A percentile compares a stretch with the other conserved stretches of the same genome.
phyloP scores from a whole-genome alignment of 2,888 invertebrate genomes.

The Agonopterix alstromeriana region DNA sequence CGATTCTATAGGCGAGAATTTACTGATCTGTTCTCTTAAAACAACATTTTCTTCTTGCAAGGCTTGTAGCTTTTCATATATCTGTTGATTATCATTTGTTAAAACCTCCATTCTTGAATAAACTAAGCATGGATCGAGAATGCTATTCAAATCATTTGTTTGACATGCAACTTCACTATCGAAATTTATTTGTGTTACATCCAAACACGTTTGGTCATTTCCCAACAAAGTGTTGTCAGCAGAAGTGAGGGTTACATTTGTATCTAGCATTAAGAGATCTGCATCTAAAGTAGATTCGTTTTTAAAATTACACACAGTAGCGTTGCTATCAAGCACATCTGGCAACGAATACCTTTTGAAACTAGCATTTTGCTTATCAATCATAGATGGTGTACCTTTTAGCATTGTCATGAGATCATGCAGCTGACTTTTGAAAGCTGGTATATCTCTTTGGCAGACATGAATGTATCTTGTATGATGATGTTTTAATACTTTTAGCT shows the following conservation, averaged over 20 bases:
- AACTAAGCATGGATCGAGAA: slow-evolving; percentile 20
- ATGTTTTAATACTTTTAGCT: slow-evolving; percentile 57
- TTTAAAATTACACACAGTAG: slow-evolving; percentile 33
- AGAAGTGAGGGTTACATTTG: slow-evolving; percentile 51
- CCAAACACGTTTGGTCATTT: slow-evolving; percentile 54
- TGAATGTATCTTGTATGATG: slow-evolving; percentile 54
- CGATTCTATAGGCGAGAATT: slow-evolving; percentile 14
- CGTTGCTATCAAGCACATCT: slow-evolving; percentile 45
- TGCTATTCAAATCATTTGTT: slow-evolving; percentile 26
- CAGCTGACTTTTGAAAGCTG: slow-evolving; percentile 52
- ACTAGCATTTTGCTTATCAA: slow-evolving; percentile 29
- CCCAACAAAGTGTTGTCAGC: slow-evolving; percentile 49
- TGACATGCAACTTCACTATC: slow-evolving; percentile 44
- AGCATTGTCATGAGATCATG: slow-evolving; percentile 43
- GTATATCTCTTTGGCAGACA: slow-evolving; percentile 60
- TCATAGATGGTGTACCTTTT: slow-evolving; percentile 27
- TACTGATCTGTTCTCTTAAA: slow-evolving; percentile 29
- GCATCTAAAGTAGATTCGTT: slow-evolving; percentile 61
- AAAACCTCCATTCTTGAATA: slow-evolving; percentile 26
- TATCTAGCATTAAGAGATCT: slow-evolving; percentile 64
- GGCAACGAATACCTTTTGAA: slow-evolving; percentile 53
- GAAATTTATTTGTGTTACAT: slow-evolving; percentile 38
- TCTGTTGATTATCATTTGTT: slow-evolving; percentile 23
- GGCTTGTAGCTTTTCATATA: slow-evolving; percentile 25
- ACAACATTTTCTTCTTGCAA: slow-evolving; percentile 41